Evolutionary conservation across 1,140 invertebrate genomes (phyloP).

Genomic region (Drosophila insularis): DNA sequence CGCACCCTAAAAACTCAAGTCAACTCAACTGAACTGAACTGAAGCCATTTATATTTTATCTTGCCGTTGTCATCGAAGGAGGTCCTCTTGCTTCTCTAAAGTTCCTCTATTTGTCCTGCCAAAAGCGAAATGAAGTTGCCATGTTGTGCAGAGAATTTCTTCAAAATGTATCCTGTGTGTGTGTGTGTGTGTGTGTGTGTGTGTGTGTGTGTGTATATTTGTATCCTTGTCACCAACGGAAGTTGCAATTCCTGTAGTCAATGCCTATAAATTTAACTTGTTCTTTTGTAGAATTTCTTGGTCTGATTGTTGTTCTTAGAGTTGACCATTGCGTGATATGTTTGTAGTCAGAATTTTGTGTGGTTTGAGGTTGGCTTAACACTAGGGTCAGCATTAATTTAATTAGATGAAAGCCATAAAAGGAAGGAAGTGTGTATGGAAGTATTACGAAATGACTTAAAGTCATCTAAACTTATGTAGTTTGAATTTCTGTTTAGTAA

Average conservation of each 20-base stretch:
- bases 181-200: conserved; percentile 27
- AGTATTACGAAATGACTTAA: not conserved
- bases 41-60: conserved; percentile 78
- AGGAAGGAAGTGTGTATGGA: conserved; percentile 24
- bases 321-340: conserved; percentile 18
- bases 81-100: conserved; percentile 55
- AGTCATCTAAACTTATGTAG: not conserved
- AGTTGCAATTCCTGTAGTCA: conserved; percentile 73
- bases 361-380: conserved; percentile 33
- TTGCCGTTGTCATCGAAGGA: conserved; percentile 62
- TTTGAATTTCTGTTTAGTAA: not conserved
- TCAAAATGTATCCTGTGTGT: conserved; percentile 21
- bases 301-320: conserved; percentile 48
- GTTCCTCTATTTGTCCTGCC: conserved; percentile 48
- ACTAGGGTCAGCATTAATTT: conserved; percentile 52
- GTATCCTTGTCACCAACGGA: conserved; percentile 60
- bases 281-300: conserved; percentile 57
- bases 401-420: conserved; percentile 41
- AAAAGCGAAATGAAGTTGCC: conserved; percentile 65
- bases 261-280: conserved; percentile 78
- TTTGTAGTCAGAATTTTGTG: conserved; percentile 5
- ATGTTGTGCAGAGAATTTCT: conserved; percentile 42
- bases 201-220: conserved; percentile 31
- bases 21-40: conserved; percentile 50
- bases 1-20: conserved; percentile 7